Evolutionary conservation across 2,113 vertebrate species (phyloP), one percentile per base, ranked within the genome.

Genomic region (Eulemur macaco): DNA sequence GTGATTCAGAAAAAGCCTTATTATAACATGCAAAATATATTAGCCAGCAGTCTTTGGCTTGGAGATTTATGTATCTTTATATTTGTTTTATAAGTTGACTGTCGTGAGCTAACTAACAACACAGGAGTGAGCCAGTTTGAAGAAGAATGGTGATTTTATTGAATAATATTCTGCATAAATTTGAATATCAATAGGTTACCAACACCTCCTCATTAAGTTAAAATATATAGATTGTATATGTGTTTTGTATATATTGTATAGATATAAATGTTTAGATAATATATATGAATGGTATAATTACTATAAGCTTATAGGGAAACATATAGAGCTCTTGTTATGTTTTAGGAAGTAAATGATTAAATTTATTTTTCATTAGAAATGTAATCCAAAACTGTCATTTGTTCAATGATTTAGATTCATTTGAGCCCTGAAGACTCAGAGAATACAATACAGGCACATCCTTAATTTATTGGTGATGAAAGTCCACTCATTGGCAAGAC

Each of bases 71-170:
- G 8, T 64, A 74, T 77, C 8, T 58, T 76, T 87, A 34, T 63
- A 42, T 85, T 94, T 94, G 73, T 86, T 93, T 87, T 91, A 54
- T 56, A 42, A 91, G 89, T 86, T 29, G 94, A 6, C 27, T 83
- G 0, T 80, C 52, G 50, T 76, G 37, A 94, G 34, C 14, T 88
- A 83, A 15, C 15, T 66, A 89, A 50, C 39, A n/a, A 73, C 11
- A 39, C 10, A 5, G 18, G 2, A 25, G 11, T 69, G 21, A 82
- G 3, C 34, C 50, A 86, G 50, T 74, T 77, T 80, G 45, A 82
- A 71, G 29, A 95, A 92, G 11, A 4, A 80, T 63, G 78, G 47
- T 5, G 12, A 37, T 45, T 47, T 47, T 80, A 23, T 77, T 78
- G 20, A 68, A 6, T 42, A 91, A 74, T 52, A 92, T 8, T 89